These are phyloP conservation scores for Phenganax marumi DNA, from an alignment of 92 coral and sea anemone species.

Conservation along the genomic window DNA sequence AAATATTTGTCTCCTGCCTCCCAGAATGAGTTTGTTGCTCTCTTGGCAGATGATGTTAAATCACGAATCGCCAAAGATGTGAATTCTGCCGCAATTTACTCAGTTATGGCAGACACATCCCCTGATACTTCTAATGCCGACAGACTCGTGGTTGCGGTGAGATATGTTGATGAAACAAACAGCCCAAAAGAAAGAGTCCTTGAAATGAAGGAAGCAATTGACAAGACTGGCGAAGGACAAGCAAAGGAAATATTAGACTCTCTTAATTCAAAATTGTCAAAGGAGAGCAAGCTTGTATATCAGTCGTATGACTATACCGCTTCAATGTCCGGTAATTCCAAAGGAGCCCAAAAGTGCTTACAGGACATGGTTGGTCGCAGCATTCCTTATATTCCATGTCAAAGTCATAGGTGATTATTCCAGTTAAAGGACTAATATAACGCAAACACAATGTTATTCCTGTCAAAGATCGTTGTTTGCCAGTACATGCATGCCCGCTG, in stretches of 20 bases:
- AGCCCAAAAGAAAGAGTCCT: constrained; percentile 1
- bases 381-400: constrained; percentile 24
- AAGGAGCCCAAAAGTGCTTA: constrained; percentile 21
- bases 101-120: constrained; percentile 8
- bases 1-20: not conserved
- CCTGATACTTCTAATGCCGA: not conserved
- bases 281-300: not conserved
- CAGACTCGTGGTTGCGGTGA: not conserved
- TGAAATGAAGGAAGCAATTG: not conserved
- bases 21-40: not conserved
- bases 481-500: too few relatives aligned
- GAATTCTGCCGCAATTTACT: not conserved
- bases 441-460: too few relatives aligned
- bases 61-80: not conserved
- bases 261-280: not conserved
- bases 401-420: constrained; percentile 10
- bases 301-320: constrained; percentile 18
- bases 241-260: not conserved
- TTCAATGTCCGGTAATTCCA: constrained; percentile 17
- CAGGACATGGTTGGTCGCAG: constrained; percentile 17
- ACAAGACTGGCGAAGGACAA: constrained; percentile 21
- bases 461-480: too few relatives aligned
- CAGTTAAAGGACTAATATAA: too few relatives aligned
- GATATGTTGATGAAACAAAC: not conserved
- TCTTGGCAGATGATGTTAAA: not conserved